Evolutionary conservation across 2,888 invertebrate genomes (phyloP).

Genomic region (Tupiocoris notatus): DNA sequence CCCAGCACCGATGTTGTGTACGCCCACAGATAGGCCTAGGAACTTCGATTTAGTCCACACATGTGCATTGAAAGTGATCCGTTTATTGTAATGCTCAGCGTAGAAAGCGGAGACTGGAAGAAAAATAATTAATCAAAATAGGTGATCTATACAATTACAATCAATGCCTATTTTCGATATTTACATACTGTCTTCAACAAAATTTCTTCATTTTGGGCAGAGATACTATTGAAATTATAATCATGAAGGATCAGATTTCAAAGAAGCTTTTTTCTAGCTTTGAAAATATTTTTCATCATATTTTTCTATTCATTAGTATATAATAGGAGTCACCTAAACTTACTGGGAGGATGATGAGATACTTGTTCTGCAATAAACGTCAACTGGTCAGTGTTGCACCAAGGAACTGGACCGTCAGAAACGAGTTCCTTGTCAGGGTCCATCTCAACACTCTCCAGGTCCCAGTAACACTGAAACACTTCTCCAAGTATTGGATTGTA

Average conservation of each 20-base stretch:
- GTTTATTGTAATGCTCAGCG: conserved; percentile 89
- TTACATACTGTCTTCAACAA: no score
- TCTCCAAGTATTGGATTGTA: conserved; percentile 99
- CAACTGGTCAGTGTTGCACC: conserved; percentile 84
- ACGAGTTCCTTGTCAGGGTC: conserved; percentile 63
- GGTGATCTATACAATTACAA: no score
- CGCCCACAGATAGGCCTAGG: conserved; percentile 94
- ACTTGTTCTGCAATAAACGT: conserved; percentile 97
- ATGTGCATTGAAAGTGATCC: conserved; percentile 90
- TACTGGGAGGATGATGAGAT: conserved; percentile 96
- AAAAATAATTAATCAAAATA: no score
- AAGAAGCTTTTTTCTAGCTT: no score
- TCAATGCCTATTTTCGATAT: no score
- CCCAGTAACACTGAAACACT: conserved; percentile 88
- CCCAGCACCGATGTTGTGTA: conserved; percentile 94
- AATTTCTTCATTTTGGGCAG: no score
- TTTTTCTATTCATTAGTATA: no score
- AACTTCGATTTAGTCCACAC: conserved; percentile 99
- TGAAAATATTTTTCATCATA: no score
- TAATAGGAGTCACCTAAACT: no score
- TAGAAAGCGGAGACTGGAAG: conserved; percentile 92
- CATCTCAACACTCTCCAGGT: conserved; percentile 53
- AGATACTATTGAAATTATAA: no score
- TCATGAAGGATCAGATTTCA: no score
- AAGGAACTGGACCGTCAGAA: conserved; percentile 84